Evolutionary conservation across 2,888 invertebrate species (phyloP), one percentile per base, ranked within the genome.

Genomic region (Amblyteles armatorius): DNA sequence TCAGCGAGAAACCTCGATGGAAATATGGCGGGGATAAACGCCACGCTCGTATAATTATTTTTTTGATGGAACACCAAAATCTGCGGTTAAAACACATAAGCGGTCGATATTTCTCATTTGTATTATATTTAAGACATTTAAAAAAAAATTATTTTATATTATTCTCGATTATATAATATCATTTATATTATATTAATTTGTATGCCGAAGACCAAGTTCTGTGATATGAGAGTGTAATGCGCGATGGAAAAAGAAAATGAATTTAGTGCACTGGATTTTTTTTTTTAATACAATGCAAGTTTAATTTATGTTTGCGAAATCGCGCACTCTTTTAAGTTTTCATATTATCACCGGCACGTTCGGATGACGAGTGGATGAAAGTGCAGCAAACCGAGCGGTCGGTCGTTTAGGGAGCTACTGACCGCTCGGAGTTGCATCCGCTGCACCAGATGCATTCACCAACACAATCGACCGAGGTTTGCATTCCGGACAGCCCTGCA

Each of bases 401-500:
- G 91, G 90, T 91, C 91, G 91, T 90, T 89, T 92, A 90, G 89
- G 89, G 91, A 89, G 89, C 91, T 90, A 93, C 93, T 93, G 93
- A 93, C 93, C 93, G 91, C 91, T 91, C 90, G 92, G 90, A 89
- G 91, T 91, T 93, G 92, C 93, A 93, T 93, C 92, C 91, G 89
- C 90, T 93, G 92, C 92, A 92, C 87, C 91, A 91, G 93, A 92
- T 93, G 93, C 93, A 93, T 92, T 91, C 91, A 91, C 93, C 90
- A 91, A 92, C 91, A 90, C 83, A 83, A 88, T 89, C 90, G 87
- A 82, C 63, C 68, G 63, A 63, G 63, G 50, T 69, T 60, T 80
- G 77, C 85, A 82, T 80, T 73, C 79, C 82, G 44, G 86, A 86
- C 87, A 86, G 88, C 88, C 88, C 86, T 87, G 81, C 86, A 87